Conservation (phyloP, 2,888 invertebrate genomes). For the Eustalomyia histrio region DNA sequence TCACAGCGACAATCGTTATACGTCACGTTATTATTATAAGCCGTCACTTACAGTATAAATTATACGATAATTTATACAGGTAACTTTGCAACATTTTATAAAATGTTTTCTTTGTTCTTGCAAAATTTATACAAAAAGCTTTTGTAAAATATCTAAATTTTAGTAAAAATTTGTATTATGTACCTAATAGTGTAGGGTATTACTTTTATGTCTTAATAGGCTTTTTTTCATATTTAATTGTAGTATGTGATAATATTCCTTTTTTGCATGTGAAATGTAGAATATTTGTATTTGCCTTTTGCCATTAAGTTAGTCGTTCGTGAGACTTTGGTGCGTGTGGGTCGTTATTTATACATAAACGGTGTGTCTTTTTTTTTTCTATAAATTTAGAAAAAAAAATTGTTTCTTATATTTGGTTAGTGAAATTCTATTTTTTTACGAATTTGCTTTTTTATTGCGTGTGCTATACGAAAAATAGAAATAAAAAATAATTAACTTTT, state of each 20-base stretch:
- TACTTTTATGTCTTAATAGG: too few species aligned
- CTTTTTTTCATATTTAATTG: slow-evolving; percentile 2
- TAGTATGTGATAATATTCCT: slow-evolving; percentile 36
- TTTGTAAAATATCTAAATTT: too few species aligned
- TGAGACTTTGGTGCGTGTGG: slow-evolving; percentile 75
- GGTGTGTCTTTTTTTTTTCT: slow-evolving; percentile 33
- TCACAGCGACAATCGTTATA: too few species aligned
- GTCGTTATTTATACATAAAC: slow-evolving; percentile 54
- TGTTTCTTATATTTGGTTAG: slow-evolving; percentile 63
- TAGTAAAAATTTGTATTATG: too few species aligned
- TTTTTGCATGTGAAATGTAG: slow-evolving; percentile 33
- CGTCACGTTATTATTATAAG: too few species aligned
- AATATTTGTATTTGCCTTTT: slow-evolving; percentile 64
- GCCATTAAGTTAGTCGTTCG: slow-evolving; percentile 73
- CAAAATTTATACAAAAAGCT: too few species aligned
- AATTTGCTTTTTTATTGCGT: slow-evolving; percentile 40
- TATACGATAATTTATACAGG: too few species aligned
- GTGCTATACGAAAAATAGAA: slow-evolving; percentile 5
- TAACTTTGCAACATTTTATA: too few species aligned
- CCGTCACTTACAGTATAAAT: too few species aligned
- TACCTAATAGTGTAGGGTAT: too few species aligned
- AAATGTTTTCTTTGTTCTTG: too few species aligned
- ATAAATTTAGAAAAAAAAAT: slow-evolving; percentile 42
- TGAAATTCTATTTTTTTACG: slow-evolving; percentile 16
- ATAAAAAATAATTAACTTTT: slow-evolving; percentile 13